Percentiles rank a stretch among this genome's conserved stretches.
These are phyloP conservation scores for Squalus acanthias DNA, from an alignment of 2,797 vertebrate genomes.

Conservation along the genomic window DNA sequence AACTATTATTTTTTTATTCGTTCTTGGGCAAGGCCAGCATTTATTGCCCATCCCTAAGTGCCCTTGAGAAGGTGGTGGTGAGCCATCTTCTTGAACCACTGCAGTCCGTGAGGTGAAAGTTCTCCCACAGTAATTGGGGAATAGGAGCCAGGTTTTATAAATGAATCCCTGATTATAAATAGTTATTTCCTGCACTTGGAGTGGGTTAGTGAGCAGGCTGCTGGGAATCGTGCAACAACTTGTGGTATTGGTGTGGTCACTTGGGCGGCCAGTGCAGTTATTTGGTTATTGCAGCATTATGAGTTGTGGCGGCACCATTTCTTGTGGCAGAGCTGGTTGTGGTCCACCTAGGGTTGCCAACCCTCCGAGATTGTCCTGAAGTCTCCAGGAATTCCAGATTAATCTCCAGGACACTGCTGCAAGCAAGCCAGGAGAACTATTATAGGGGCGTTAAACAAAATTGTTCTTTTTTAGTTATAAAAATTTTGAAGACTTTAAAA, in stretches of 20 bases:
- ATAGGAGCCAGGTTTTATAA: background rate
- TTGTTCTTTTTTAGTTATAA: background rate
- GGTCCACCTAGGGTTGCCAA: background rate
- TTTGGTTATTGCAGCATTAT: background rate
- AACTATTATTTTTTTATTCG: background rate
- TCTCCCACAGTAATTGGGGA: background rate
- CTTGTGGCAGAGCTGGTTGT: background rate
- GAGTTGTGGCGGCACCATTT: background rate
- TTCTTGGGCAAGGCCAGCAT: too few relatives aligned
- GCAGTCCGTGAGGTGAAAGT: too few relatives aligned
- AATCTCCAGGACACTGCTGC: background rate
- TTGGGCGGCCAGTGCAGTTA: background rate
- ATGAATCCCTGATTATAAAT: background rate
- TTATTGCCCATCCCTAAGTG: too few relatives aligned
- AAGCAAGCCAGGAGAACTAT: background rate
- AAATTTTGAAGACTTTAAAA: background rate
- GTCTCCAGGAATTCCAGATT: background rate
- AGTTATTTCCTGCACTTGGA: background rate
- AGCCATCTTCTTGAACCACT: too few relatives aligned
- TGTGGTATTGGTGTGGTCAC: background rate
- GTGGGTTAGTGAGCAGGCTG: background rate
- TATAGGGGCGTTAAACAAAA: background rate
- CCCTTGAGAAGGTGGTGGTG: too few relatives aligned
- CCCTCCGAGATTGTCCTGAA: too few relatives aligned
- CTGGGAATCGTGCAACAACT: too few relatives aligned